Base-by-base conservation (phyloP, 2,797 vertebrate genomes). In the Danionella dracula region DNA sequence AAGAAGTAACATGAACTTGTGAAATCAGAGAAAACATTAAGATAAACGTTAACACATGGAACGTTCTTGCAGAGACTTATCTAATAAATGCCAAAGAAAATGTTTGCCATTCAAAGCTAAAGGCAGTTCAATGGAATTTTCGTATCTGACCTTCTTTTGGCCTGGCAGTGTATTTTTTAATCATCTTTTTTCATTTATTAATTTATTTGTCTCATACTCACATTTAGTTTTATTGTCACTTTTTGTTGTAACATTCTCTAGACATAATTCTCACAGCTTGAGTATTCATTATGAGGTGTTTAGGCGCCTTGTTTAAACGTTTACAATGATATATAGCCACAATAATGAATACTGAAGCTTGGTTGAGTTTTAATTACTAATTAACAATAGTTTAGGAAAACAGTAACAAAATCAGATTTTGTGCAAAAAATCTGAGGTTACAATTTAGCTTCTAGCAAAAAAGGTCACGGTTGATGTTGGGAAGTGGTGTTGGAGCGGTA, bases 381-480 rank as follows among this genome's bases (percentile, higher is more conserved):
- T 44, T 54, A 54, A 51, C 31, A 48, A 44, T 6, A 0, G 1
- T 57, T 44, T 32, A 9, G n/a, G n/a, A n/a, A n/a, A n/a, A n/a
- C 19, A 55, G 19, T 37, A 21, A 17, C 21, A 35, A 20, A 34
- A 35, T 32, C 27, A 53, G 5, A 2, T n/a, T 7, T 62, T 50
- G 4, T 41, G 1, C 16, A 51, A n/a, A n/a, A n/a, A n/a, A n/a
- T n/a, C n/a, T n/a, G n/a, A n/a, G 19, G 16, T 17, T 45, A 27
- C 23, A 27, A 3, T 27, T 35, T 64, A 60, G 60, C 51, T 8
- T 29, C 20, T 54, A 51, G 32, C 62, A 76, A 73, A 72, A 73
- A 72, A 76, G 73, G 68, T 81, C 40, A 72, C 53, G 7, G 16
- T 60, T 65, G 37, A 46, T 58, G 27, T 6, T 7, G 27, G 44